These are phyloP conservation scores for Acromyrmex heyeri DNA, from an alignment of 1,140 invertebrate genomes.

Conservation along the genomic window DNA sequence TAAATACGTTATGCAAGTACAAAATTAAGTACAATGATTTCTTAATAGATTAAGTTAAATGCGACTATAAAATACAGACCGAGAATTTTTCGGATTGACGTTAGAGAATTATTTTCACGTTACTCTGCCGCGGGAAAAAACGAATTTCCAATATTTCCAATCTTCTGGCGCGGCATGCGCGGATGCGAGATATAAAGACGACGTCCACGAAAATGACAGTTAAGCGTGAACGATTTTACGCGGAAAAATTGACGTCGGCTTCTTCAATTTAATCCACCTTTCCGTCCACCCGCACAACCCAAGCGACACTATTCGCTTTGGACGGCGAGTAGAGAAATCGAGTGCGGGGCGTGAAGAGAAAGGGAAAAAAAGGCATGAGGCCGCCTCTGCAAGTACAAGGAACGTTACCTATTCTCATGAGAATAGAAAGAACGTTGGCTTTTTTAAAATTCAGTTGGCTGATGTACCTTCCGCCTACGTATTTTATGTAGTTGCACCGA, in stretches of 20 bases:
- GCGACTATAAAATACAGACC: not conserved
- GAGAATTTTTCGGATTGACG: constrained; percentile 24
- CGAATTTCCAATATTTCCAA: constrained; percentile 59
- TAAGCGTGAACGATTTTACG: constrained; percentile 54
- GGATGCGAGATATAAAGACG: constrained; percentile 34
- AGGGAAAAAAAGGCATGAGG: constrained; percentile 17
- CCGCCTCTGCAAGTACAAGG: constrained; percentile 3
- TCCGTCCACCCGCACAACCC: constrained; percentile 29
- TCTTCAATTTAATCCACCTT: constrained; percentile 59
- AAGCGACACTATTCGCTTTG: constrained; percentile 21
- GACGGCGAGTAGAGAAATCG: constrained; percentile 22
- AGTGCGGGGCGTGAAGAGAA: not conserved
- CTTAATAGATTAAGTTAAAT: not conserved
- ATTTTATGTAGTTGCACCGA: constrained; percentile 9
- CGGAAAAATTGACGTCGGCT: constrained; percentile 50
- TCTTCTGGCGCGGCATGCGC: constrained; percentile 12
- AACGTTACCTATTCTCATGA: constrained; percentile 36
- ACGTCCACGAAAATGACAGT: constrained; percentile 59
- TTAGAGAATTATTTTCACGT: constrained; percentile 43
- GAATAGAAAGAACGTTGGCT: constrained; percentile 26
- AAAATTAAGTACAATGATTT: not conserved
- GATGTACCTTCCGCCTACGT: constrained; percentile 27
- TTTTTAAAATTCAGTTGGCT: constrained; percentile 59
- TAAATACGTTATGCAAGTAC: not conserved
- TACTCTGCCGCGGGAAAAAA: constrained; percentile 14